These are phyloP conservation scores for Sitophilus oryzae DNA, from an alignment of 1,140 invertebrate species.

Conservation along the genomic window DNA sequence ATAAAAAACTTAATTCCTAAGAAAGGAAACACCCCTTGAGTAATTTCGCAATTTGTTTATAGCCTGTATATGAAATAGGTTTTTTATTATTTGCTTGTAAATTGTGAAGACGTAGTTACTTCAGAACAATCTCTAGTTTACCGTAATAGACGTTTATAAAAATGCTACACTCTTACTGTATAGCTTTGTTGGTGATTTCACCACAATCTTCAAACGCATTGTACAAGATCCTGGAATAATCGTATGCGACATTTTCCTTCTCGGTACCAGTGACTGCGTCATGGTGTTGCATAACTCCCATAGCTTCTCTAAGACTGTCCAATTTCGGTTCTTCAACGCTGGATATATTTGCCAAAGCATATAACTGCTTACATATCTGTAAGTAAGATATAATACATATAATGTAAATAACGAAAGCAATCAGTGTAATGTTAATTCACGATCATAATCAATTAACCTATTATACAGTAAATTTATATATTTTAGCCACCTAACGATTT, in stretches of 20 bases:
- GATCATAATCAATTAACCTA: too few species aligned
- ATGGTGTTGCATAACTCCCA: slow-evolving; percentile 67
- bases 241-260: slow-evolving; percentile 64
- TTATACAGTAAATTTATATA: too few species aligned
- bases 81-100: too few species aligned
- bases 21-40: too few species aligned
- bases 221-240: slow-evolving; percentile 62
- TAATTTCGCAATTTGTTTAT: too few species aligned
- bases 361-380: slow-evolving; percentile 51
- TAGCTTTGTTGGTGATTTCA: slow-evolving; percentile 41
- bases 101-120: too few species aligned
- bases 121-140: too few species aligned
- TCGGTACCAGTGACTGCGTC: slow-evolving; percentile 62
- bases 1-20: too few species aligned
- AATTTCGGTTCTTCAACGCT: slow-evolving; percentile 2
- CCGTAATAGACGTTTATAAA: too few species aligned
- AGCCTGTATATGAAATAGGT: too few species aligned
- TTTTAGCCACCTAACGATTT: too few species aligned
- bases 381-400: slow-evolving; percentile 1
- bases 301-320: slow-evolving; percentile 45
- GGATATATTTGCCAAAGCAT: slow-evolving; percentile 18
- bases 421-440: too few species aligned
- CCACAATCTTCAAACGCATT: slow-evolving; percentile 52
- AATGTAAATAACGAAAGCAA: slow-evolving; percentile 38
- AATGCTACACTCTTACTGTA: slow-evolving; percentile 35